Conservation (phyloP, 1,140 invertebrate species). For the Brachionus sp. region DNA sequence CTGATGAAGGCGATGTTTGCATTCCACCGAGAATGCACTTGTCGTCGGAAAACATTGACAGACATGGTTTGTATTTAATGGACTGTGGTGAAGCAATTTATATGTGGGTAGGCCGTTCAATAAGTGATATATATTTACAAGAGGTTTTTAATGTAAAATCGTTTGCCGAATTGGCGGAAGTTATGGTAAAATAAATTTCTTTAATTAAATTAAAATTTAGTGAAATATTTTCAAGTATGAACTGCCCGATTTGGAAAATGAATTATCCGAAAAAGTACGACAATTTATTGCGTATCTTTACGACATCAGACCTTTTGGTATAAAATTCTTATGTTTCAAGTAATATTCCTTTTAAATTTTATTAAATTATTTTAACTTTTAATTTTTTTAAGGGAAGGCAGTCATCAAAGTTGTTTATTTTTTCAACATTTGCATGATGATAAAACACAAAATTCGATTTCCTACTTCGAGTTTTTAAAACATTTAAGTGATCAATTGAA, state of each 20-base stretch:
- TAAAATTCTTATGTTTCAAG: conserved; percentile 57
- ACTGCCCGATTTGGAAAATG: conserved; percentile 73
- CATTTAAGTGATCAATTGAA: conserved; percentile 39
- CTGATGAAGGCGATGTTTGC: background rate
- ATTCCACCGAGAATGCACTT: conserved; percentile 63
- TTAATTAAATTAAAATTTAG: background rate
- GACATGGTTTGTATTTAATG: conserved; percentile 82
- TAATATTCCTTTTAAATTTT: background rate
- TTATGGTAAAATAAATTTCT: conserved; percentile 63
- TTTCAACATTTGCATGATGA: conserved; percentile 87
- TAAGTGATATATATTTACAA: conserved; percentile 71
- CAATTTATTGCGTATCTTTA: conserved; percentile 79
- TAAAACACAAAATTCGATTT: conserved; percentile 82
- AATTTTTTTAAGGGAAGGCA: conserved; percentile 71
- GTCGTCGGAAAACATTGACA: conserved; percentile 71
- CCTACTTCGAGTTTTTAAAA: conserved; percentile 93
- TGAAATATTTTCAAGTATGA: conserved; percentile 64
- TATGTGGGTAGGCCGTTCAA: conserved; percentile 78
- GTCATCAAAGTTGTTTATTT: conserved; percentile 74
- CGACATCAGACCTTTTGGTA: conserved; percentile 74
- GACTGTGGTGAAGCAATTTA: conserved; percentile 79
- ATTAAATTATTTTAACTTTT: conserved; percentile 35
- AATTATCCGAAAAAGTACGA: conserved; percentile 71
- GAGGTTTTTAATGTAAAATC: conserved; percentile 68
- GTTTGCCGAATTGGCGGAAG: conserved; percentile 66